Evolutionary conservation across 2,113 vertebrate genomes (phyloP).

Genomic region (Megalops atlanticus): DNA sequence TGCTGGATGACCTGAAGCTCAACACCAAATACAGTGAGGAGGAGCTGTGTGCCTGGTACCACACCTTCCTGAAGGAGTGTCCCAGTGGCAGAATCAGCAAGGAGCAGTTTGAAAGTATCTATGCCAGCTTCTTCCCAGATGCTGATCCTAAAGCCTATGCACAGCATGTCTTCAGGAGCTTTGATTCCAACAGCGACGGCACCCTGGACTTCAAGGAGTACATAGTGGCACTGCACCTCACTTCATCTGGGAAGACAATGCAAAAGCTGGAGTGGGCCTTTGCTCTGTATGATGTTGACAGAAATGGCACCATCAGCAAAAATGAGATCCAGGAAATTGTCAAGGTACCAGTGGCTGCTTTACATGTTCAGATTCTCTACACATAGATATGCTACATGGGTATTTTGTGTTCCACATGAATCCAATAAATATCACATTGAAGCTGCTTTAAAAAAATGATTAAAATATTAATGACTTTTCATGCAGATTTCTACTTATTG

Average conservation of each 20-base stretch:
- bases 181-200: constrained; percentile 39
- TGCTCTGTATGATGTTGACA: constrained; percentile 56
- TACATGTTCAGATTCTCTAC: no score
- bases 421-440: no score
- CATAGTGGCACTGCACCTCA: constrained; percentile 62
- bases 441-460: no score
- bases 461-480: no score
- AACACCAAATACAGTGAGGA: constrained; percentile 52
- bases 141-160: constrained; percentile 57
- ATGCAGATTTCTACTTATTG: no score
- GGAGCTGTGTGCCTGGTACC: constrained; percentile 53
- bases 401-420: no score
- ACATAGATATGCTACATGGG: no score
- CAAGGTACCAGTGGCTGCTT: constrained; percentile 40
- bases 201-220: constrained; percentile 57
- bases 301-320: constrained; percentile 59
- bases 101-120: constrained; percentile 57
- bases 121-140: constrained; percentile 58
- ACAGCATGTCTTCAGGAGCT: constrained; percentile 60
- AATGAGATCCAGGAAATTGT: constrained; percentile 61
- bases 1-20: constrained; percentile 55
- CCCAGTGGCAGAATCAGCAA: constrained; percentile 49
- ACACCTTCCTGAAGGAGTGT: constrained; percentile 57
- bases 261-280: constrained; percentile 64
- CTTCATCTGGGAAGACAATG: constrained; percentile 52